Percentiles rank a stretch among this genome's conserved stretches.
Evolutionary conservation across 2,888 invertebrate species (phyloP).

Genomic region (Exocentrus adspersus): DNA sequence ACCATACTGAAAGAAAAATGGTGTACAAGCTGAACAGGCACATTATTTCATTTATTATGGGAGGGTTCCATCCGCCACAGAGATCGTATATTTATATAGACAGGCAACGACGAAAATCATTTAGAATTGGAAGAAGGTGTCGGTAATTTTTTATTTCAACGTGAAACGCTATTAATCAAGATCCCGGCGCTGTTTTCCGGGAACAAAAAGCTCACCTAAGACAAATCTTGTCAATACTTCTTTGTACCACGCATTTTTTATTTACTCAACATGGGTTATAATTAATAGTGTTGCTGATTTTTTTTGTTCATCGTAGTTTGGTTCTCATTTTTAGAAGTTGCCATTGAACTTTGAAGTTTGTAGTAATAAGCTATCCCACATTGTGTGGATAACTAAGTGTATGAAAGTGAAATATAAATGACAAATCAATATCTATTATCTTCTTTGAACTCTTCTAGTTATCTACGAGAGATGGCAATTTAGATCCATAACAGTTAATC

Average conservation of each 20-base stretch:
- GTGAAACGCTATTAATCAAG: not conserved
- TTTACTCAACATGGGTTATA: not conserved
- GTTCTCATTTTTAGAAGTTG: no score
- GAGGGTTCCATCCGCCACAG: not conserved
- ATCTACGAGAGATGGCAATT: no score
- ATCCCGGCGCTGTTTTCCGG: not conserved
- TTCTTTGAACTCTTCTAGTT: no score
- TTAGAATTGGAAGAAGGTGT: not conserved
- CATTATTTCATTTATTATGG: not conserved
- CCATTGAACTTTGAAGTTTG: no score
- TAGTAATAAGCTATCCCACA: no score
- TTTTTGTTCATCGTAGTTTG: no score
- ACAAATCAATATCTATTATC: no score
- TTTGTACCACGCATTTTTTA: not conserved
- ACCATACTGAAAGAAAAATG: not conserved
- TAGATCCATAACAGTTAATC: no score
- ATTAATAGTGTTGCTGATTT: not conserved
- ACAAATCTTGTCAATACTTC: conserved; percentile 1
- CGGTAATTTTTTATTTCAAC: conserved; percentile 1
- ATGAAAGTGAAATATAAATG: no score
- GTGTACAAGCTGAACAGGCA: not conserved
- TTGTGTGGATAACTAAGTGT: no score
- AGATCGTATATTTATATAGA: conserved; percentile 1
- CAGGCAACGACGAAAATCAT: not conserved
- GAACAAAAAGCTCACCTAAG: not conserved